phyloP scores from a whole-genome alignment of 2,113 vertebrate species.

The Bucco capensis region DNA sequence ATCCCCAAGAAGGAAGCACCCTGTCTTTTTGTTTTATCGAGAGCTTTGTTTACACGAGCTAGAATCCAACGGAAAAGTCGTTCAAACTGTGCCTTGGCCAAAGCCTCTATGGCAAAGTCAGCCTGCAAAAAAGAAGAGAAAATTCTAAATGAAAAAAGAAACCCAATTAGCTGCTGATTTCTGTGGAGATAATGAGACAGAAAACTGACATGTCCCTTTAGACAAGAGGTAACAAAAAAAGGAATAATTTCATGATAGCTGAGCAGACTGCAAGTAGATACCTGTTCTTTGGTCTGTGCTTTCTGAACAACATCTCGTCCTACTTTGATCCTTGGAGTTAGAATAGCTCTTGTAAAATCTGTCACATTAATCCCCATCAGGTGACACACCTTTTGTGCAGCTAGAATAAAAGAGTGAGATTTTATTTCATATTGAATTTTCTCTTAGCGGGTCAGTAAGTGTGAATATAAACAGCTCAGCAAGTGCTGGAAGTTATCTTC shows the following conservation, averaged over 20 bases:
- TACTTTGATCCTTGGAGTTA: conserved; percentile 94
- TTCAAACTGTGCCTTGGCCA: conserved; percentile 94
- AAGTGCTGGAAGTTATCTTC: background rate
- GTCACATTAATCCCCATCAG: conserved; percentile 92
- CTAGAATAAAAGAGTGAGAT: conserved; percentile 63
- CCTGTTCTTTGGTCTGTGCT: conserved; percentile 98
- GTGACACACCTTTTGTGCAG: conserved; percentile 95
- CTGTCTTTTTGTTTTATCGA: conserved; percentile 94
- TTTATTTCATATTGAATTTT: background rate
- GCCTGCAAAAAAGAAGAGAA: conserved; percentile 71
- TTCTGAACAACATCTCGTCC: conserved; percentile 95
- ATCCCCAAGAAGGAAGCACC: conserved; percentile 92
- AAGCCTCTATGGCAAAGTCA: conserved; percentile 88
- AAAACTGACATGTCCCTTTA: background rate
- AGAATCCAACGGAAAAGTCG: conserved; percentile 94
- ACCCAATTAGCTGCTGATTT: background rate
- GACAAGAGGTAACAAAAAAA: background rate
- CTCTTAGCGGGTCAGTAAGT: background rate
- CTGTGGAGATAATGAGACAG: background rate
- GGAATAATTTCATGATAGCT: background rate
- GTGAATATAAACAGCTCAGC: background rate
- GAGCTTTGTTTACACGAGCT: conserved; percentile 88
- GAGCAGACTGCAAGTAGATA: conserved; percentile 25
- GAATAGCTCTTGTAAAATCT: conserved; percentile 90
- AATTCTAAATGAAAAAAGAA: background rate